Evolutionary conservation across 2,113 vertebrate genomes (phyloP), one percentile per base, ranked within the genome.

Genomic region (Caranx ignobilis): DNA sequence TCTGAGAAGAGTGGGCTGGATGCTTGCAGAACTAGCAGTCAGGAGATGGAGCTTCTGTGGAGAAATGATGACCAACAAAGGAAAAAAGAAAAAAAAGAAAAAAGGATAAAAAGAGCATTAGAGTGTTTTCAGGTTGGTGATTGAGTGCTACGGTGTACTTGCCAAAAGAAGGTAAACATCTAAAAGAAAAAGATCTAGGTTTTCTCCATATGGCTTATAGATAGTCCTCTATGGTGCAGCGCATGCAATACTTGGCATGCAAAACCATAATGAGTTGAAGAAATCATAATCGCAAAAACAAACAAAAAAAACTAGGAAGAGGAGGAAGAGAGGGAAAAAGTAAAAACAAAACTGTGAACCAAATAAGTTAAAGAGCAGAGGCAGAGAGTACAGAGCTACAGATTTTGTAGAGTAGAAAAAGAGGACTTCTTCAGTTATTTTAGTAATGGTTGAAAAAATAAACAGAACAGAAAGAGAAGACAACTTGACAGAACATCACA

Each of bases 191-290:
- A 94, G 87, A 76, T 92, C 94, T 95, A 95, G 86, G 90, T 92
- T 93, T 91, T 95, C 87, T 95, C 88, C 91, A 93, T 93, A 94
- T 94, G 93, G 94, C 93, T 96, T 94, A 95, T 92, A 94, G 94
- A 96, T 95, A 95, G 96, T 97, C 97, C 97, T 98, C 96, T 96
- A 98, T 97, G 96, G 96, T 96, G 97, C 97, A 97, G 97, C 95
- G 94, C 98, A 99, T 99, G 98, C 98, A 99, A 96, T 95, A 96
- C 96, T 97, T 94, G 91, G 95, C 98, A 99, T 99, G 98, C 98
- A 99, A 96, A 98, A 98, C 91, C 92, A 96, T 94, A 95, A 95
- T 95, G 94, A 95, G 87, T 93, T 88, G 88, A 94, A 93, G 87
- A 95, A 95, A 94, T 90, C 85, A 94, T 90, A 95, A 89, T 94